Percentiles rank a stretch among this genome's conserved stretches.
phyloP scores from a whole-genome alignment of 2,888 invertebrate genomes.

The Bembecia ichneumoniformis region DNA sequence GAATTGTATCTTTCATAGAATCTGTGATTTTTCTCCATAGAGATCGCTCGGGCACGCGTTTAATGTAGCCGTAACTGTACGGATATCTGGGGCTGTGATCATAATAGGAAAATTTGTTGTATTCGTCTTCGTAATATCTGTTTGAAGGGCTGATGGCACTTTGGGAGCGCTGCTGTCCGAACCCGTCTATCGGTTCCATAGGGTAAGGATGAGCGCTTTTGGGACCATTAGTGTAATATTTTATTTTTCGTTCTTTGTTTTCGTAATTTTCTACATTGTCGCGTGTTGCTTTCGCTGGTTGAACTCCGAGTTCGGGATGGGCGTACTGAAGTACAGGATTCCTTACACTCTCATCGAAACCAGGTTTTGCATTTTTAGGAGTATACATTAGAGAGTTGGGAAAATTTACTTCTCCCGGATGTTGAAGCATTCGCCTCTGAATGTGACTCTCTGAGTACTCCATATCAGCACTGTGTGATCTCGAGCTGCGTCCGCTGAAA shows the following conservation, averaged over 20 bases:
- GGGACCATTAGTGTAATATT: slow-evolving; percentile 67
- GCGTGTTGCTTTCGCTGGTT: slow-evolving; percentile 77
- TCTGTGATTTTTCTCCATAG: slow-evolving; percentile 82
- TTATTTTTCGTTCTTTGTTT: slow-evolving; percentile 48
- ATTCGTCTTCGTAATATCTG: slow-evolving; percentile 62
- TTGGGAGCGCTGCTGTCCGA: slow-evolving; percentile 56
- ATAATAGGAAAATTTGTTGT: slow-evolving; percentile 70
- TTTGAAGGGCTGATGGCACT: slow-evolving; percentile 51
- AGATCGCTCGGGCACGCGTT: slow-evolving; percentile 73
- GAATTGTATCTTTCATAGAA: slow-evolving; percentile 80
- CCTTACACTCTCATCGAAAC: slow-evolving; percentile 79
- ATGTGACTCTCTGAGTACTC: slow-evolving; percentile 71
- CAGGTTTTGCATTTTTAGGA: slow-evolving; percentile 72
- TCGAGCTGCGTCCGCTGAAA: slow-evolving; percentile 65
- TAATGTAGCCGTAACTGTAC: slow-evolving; percentile 74
- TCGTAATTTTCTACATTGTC: slow-evolving; percentile 45
- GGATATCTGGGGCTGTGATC: slow-evolving; percentile 72
- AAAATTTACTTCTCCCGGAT: slow-evolving; percentile 75
- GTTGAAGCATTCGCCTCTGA: slow-evolving; percentile 80
- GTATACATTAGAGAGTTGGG: slow-evolving; percentile 78
- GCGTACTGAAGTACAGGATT: slow-evolving; percentile 85
- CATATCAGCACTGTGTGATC: slow-evolving; percentile 58
- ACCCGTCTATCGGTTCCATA: slow-evolving; percentile 62
- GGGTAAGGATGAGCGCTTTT: slow-evolving; percentile 73
- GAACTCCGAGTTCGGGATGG: slow-evolving; percentile 84